Conservation (phyloP, 2,113 vertebrate genomes). For the Thryonomys swinderianus region DNA sequence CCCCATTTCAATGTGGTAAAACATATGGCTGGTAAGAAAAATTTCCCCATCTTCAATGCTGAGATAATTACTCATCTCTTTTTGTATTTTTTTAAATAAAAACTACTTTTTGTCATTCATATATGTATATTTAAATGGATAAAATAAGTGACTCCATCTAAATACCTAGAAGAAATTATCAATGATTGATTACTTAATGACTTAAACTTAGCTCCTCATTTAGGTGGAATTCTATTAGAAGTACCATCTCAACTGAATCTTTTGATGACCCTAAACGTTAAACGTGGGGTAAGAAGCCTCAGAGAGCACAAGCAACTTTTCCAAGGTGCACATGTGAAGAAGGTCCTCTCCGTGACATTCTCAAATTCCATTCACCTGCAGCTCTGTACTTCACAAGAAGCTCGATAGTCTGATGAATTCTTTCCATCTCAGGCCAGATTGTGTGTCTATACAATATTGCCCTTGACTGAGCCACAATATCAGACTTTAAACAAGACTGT, state of each 20-base stretch:
- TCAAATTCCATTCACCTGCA: neutral
- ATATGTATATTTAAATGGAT: neutral
- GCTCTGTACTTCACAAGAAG: neutral
- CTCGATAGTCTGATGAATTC: neutral
- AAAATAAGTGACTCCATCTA: neutral
- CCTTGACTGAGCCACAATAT: conserved; percentile 66
- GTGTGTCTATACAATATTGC: conserved; percentile 48
- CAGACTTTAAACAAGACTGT: conserved; percentile 68
- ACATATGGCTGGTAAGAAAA: neutral
- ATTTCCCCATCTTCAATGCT: neutral
- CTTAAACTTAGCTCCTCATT: neutral
- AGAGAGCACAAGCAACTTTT: neutral
- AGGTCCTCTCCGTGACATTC: neutral
- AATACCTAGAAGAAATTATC: conserved; percentile 8
- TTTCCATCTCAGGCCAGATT: conserved; percentile 38
- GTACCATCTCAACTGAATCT: neutral
- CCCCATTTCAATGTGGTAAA: neutral
- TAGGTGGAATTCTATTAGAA: neutral
- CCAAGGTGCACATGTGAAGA: neutral
- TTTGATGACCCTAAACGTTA: neutral
- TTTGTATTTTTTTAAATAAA: neutral
- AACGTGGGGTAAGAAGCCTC: neutral
- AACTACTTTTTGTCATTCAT: neutral
- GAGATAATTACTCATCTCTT: neutral
- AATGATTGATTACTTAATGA: conserved; percentile 5